Evolutionary conservation across 2,888 invertebrate genomes (phyloP).

Genomic region (Drosophila merina): DNA sequence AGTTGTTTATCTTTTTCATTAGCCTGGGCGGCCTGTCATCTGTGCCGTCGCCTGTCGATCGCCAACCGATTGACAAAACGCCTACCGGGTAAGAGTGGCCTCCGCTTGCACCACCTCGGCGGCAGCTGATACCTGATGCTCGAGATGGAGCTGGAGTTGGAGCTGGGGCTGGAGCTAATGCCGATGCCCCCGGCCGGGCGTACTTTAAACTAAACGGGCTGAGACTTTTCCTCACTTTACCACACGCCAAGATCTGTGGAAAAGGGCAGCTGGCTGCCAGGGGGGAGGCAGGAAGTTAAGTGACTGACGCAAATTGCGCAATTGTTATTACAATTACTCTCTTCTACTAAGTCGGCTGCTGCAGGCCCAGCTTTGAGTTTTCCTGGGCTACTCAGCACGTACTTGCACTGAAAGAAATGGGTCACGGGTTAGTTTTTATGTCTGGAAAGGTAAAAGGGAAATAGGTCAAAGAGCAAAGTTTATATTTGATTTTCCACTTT

Average conservation of each 20-base stretch:
- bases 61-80: constrained; percentile 59
- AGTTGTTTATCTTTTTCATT: constrained; percentile 77
- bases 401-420: constrained; percentile 25
- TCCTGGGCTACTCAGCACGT: constrained; percentile 30
- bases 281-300: constrained; percentile 45
- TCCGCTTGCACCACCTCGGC: constrained; percentile 11
- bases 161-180: constrained; percentile 4
- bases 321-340: constrained; percentile 76
- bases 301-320: constrained; percentile 77
- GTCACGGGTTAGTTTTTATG: too few relatives aligned
- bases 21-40: constrained; percentile 75
- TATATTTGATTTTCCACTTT: too few relatives aligned
- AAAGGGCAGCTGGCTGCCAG: constrained; percentile 3
- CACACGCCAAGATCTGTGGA: constrained; percentile 49
- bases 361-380: constrained; percentile 20
- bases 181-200: constrained; percentile 27
- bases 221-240: constrained; percentile 73
- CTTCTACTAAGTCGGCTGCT: constrained; percentile 53
- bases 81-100: constrained; percentile 35
- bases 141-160: background rate
- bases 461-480: too few relatives aligned
- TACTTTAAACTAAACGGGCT: constrained; percentile 61
- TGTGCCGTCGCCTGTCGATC: constrained; percentile 73
- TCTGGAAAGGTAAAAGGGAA: too few relatives aligned
- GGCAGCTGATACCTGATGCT: constrained; percentile 9